Base-by-base conservation (phyloP, 2,888 invertebrate species). In the Aleiodes testaceus region DNA sequence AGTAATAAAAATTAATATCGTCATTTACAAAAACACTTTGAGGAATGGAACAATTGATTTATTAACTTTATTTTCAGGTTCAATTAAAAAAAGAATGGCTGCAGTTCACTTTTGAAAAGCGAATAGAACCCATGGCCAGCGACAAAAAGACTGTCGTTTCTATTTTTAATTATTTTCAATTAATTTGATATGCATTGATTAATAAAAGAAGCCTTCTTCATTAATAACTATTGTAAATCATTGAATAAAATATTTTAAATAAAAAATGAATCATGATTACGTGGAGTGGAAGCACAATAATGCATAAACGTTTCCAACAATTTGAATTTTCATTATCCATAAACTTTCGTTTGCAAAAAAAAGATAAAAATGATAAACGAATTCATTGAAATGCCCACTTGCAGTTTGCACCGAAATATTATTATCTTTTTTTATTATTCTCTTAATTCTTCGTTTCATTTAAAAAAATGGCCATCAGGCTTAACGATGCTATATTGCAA, bases 261-360 rank as follows among this genome's bases (percentile, higher is more conserved):
- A 66, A 53, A 14, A 49, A n/a, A n/a, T n/a, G 7, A 53, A 52
- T 20, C 45, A 30, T 55, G 49, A 49, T 61, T 66, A 12, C 59
- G 69, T 73, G 63, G 66, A 70, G 69, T 78, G 79, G 79, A 79
- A 80, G 79, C 79, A 77, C 78, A 74, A 76, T 77, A 75, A 77
- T 75, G 70, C 55, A 73, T 55, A 53, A 66, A 36, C n/a, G 69
- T 59, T 47, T 26, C 42, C 44, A 61, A 50, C 20, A 65, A 52
- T 59, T 42, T 59, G 3, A 36, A 36, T 36, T 42, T 59, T 36
- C 53, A 36, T 20, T 30, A 50, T 14, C 22, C 4, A 36, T 36
- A 9, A 36, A 36, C 36, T 36, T 36, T 36, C 36, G 36, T 36
- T 36, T 36, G 36, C 36, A 36, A 36, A 36, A 36, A 59, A 45